A percentile compares a stretch with the other conserved stretches of the same genome.
Evolutionary conservation across 35 echinoderm and acorn worm genomes (phyloP).

Genomic region (Heliocidaris erythrogramma): DNA sequence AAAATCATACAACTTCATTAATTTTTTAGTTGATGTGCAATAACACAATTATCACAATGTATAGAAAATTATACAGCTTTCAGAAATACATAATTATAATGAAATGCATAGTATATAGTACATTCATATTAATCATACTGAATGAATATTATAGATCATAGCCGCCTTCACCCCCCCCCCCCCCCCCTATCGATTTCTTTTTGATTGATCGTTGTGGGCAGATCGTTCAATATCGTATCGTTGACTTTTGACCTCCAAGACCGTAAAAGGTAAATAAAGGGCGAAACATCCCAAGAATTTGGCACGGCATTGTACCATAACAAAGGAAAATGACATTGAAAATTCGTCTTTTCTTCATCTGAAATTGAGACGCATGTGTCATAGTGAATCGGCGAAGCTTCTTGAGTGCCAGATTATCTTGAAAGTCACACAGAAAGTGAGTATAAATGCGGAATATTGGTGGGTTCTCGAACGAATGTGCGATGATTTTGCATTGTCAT

Average conservation of each 20-base stretch:
- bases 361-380: neutral
- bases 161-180: too few relatives aligned
- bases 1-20: too few relatives aligned
- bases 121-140: too few relatives aligned
- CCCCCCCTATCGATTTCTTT: too few relatives aligned
- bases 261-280: slow-evolving; percentile 17
- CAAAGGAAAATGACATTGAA: neutral
- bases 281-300: neutral
- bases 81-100: too few relatives aligned
- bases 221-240: neutral
- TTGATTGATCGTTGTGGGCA: too few relatives aligned
- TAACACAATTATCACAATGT: too few relatives aligned
- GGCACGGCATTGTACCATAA: neutral
- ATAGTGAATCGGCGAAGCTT: neutral
- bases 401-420: neutral
- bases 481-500: neutral
- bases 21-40: too few relatives aligned
- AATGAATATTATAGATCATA: too few relatives aligned
- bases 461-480: neutral
- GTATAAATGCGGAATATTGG: neutral
- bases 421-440: neutral
- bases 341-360: neutral
- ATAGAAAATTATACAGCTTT: too few relatives aligned
- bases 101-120: too few relatives aligned
- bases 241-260: neutral